These are phyloP conservation scores for Leptopterna dolabrata DNA, from an alignment of 2,888 invertebrate genomes.

Conservation along the genomic window DNA sequence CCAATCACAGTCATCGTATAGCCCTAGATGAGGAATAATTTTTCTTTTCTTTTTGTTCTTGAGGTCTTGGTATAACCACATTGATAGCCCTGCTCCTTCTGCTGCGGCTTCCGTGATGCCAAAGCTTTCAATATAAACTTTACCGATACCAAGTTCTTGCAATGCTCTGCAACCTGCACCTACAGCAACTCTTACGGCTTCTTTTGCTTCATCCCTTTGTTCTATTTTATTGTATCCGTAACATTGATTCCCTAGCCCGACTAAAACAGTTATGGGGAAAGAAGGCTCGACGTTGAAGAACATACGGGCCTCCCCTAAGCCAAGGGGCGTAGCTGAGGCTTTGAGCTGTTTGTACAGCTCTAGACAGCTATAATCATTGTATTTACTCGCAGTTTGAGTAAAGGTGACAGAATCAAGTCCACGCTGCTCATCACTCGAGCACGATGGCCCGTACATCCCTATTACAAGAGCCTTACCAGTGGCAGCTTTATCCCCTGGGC, in stretches of 20 bases:
- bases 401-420: constrained; percentile 25
- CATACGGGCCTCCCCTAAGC: constrained; percentile 71
- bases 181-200: constrained; percentile 79
- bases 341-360: constrained; percentile 57
- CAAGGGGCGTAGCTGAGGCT: constrained; percentile 69
- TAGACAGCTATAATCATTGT: constrained; percentile 57
- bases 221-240: constrained; percentile 77
- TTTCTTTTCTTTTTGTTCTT: constrained; percentile 65
- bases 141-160: constrained; percentile 69
- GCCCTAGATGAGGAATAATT: constrained; percentile 68
- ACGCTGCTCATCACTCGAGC: constrained; percentile 28
- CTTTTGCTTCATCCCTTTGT: constrained; percentile 79
- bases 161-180: constrained; percentile 73
- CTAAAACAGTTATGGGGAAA: constrained; percentile 77
- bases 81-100: constrained; percentile 79
- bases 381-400: constrained; percentile 59
- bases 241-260: constrained; percentile 78
- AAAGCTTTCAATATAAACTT: constrained; percentile 79
- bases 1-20: constrained; percentile 75
- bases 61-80: constrained; percentile 79
- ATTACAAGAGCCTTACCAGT: constrained; percentile 59
- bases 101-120: constrained; percentile 83
- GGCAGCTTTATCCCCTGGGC: not conserved
- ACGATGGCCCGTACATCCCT: constrained; percentile 53
- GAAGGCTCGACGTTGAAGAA: constrained; percentile 75